Conservation (phyloP, 2,797 vertebrate genomes). For the Adrianichthys oophorus region DNA sequence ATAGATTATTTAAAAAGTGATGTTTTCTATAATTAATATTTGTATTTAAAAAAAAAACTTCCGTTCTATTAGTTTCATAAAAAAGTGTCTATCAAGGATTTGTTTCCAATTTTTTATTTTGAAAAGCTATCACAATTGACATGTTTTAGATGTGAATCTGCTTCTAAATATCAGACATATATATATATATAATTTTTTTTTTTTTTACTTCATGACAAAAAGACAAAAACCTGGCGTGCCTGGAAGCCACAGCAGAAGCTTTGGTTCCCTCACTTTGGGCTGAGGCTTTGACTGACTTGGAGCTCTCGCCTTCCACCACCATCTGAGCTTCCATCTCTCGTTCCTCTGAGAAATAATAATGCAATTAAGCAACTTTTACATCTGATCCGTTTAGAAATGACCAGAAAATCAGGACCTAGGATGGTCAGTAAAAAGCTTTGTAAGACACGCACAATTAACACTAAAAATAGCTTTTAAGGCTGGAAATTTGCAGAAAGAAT, state of each 20-base stretch:
- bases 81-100: too few relatives aligned
- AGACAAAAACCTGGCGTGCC: conserved; percentile 60
- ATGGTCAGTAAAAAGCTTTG: too few relatives aligned
- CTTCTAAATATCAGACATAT: neutral
- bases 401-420: neutral
- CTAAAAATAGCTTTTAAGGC: too few relatives aligned
- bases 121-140: neutral
- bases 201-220: neutral
- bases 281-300: conserved; percentile 57
- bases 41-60: too few relatives aligned
- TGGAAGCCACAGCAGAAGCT: conserved; percentile 55
- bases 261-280: conserved; percentile 39
- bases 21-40: too few relatives aligned
- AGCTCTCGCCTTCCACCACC: conserved; percentile 72
- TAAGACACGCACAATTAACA: too few relatives aligned
- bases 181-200: too few relatives aligned
- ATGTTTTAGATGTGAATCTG: neutral
- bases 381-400: neutral
- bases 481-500: too few relatives aligned
- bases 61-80: too few relatives aligned
- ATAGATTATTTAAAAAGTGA: too few relatives aligned
- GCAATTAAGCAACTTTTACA: neutral
- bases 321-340: conserved; percentile 63
- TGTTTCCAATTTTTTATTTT: too few relatives aligned
- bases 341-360: conserved; percentile 56